Percentiles rank a stretch among this genome's conserved stretches.
Conservation (phyloP, 2,888 invertebrate genomes). For the Lissonota sp. region DNA sequence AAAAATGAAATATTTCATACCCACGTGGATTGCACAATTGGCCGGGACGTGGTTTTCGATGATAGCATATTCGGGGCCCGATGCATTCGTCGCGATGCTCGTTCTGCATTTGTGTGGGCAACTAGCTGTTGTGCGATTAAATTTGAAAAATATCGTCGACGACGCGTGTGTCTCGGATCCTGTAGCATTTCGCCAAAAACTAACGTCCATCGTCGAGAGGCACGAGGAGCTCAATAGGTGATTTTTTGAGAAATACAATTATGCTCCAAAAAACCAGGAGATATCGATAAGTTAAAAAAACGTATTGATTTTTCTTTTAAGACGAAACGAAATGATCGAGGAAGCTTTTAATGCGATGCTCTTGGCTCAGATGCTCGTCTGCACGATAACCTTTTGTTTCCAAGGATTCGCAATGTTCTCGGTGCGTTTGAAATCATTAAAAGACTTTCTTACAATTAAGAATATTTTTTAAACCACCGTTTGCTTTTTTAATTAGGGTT, state of each 20-base stretch:
- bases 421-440: constrained; percentile 52
- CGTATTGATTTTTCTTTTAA: too few species aligned
- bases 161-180: constrained; percentile 28
- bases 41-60: constrained; percentile 69
- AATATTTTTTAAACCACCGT: too few species aligned
- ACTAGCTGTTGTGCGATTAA: constrained; percentile 60
- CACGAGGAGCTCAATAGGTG: constrained; percentile 69
- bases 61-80: constrained; percentile 72
- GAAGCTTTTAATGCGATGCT: constrained; percentile 69
- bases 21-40: constrained; percentile 73
- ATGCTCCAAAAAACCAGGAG: too few species aligned
- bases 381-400: constrained; percentile 66
- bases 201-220: constrained; percentile 60
- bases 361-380: constrained; percentile 64
- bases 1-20: constrained; percentile 69
- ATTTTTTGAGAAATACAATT: constrained; percentile 15
- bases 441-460: too few species aligned
- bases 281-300: too few species aligned
- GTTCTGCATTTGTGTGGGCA: constrained; percentile 76
- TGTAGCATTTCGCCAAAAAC: constrained; percentile 32
- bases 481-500: neutral
- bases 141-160: constrained; percentile 56
- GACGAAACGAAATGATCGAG: constrained; percentile 50
- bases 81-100: constrained; percentile 72
- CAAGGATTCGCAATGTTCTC: constrained; percentile 69